A percentile compares a stretch with the other conserved stretches of the same genome.
These are phyloP conservation scores for Agelas oroides DNA, from an alignment of 37 sponge, comb jelly and placozoan genomes.

Conservation along the genomic window DNA sequence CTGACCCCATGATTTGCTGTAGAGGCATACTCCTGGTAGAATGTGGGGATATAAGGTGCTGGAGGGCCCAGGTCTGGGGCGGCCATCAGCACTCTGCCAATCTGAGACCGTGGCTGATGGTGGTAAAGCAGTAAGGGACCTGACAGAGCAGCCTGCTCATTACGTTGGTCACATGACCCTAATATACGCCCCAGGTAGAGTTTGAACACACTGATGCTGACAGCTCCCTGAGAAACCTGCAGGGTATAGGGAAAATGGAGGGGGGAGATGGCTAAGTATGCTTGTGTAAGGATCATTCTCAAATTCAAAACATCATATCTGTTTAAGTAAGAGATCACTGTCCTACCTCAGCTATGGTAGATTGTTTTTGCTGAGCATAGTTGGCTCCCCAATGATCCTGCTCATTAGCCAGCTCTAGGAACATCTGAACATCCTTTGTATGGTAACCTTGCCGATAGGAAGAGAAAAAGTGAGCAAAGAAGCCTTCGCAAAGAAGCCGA, in stretches of 20 bases:
- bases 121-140: slow-evolving; percentile 55
- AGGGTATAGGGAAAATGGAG: no score
- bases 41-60: slow-evolving; percentile 56
- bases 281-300: background rate
- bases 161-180: slow-evolving; percentile 35
- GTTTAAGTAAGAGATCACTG: background rate
- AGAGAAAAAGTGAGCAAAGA: slow-evolving; percentile 53
- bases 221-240: slow-evolving; percentile 18
- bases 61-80: background rate
- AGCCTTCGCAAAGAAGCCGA: slow-evolving; percentile 28
- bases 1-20: slow-evolving; percentile 26
- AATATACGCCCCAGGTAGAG: slow-evolving; percentile 61
- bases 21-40: slow-evolving; percentile 57
- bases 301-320: background rate
- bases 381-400: slow-evolving; percentile 30
- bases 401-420: slow-evolving; percentile 62
- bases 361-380: background rate
- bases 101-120: slow-evolving; percentile 15
- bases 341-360: no score
- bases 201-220: slow-evolving; percentile 49
- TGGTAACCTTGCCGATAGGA: slow-evolving; percentile 1
- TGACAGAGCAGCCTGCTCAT: background rate
- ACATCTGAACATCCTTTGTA: slow-evolving; percentile 31
- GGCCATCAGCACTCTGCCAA: slow-evolving; percentile 29
- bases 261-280: background rate